phyloP scores from a whole-genome alignment of 2,797 vertebrate genomes.

The Poeciliopsis presidionis region DNA sequence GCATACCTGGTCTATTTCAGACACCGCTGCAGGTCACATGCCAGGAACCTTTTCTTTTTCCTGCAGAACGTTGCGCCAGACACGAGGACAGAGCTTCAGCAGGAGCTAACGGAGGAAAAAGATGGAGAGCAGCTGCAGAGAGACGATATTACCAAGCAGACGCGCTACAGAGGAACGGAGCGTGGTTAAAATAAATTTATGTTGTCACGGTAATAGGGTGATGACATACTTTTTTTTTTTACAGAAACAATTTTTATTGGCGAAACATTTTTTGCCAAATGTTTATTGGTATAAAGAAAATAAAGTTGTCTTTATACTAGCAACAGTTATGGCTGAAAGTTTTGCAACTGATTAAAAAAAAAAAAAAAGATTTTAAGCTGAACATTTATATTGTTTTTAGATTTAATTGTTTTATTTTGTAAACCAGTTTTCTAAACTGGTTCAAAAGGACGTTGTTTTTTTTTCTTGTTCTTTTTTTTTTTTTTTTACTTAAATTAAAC shows the following conservation, averaged over 20 bases:
- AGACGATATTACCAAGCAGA: conserved; percentile 62
- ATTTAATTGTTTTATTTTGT: background rate
- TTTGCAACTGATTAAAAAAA: conserved; percentile 20
- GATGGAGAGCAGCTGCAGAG: conserved; percentile 52
- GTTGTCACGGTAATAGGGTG: background rate
- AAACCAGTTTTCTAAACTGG: background rate
- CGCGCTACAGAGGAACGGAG: background rate
- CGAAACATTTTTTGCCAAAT: background rate
- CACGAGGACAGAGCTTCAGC: conserved; percentile 70
- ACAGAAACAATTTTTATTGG: background rate
- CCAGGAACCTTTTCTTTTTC: conserved; percentile 68
- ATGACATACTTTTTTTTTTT: background rate
- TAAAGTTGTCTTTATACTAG: background rate
- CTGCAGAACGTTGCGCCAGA: conserved; percentile 67
- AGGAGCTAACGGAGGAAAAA: conserved; percentile 47
- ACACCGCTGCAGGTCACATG: conserved; percentile 60
- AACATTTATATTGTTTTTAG: conserved; percentile 13
- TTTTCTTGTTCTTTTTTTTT: background rate
- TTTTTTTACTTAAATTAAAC: conserved; percentile 18
- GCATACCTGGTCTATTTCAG: conserved; percentile 74
- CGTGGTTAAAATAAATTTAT: too few species aligned
- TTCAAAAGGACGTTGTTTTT: background rate
- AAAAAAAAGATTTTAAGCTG: conserved; percentile 37
- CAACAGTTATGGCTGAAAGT: background rate
- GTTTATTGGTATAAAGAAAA: background rate